A percentile compares a stretch with the other conserved stretches of the same genome.
Evolutionary conservation across 2,888 invertebrate species (phyloP).

Genomic region (Drosophila subsilvestris): DNA sequence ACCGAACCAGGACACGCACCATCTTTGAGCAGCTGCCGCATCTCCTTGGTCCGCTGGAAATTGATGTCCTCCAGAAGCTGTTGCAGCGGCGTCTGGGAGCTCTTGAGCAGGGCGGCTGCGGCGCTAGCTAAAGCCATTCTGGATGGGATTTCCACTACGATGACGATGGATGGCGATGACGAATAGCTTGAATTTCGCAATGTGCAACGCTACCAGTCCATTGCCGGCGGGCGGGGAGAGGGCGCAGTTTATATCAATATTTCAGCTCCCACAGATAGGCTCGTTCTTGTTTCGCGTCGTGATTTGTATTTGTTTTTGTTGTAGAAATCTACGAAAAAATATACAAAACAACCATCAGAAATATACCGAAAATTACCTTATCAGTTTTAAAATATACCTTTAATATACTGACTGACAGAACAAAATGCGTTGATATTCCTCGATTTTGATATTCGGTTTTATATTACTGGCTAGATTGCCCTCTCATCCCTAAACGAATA

Average conservation of each 20-base stretch:
- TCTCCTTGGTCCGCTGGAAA: constrained; percentile 95
- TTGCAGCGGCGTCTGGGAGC: constrained; percentile 88
- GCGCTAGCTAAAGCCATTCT: constrained; percentile 81
- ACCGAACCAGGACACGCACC: constrained; percentile 85
- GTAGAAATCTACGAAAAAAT: no score
- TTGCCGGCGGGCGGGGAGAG: constrained; percentile 6
- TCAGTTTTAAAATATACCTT: no score
- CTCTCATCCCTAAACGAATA: no score
- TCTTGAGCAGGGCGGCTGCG: constrained; percentile 82
- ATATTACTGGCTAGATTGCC: no score
- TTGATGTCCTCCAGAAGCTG: constrained; percentile 95
- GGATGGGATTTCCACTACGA: constrained; percentile 23
- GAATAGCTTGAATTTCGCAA: constrained; percentile 63
- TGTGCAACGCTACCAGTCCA: constrained; percentile 19
- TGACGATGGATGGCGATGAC: constrained; percentile 42
- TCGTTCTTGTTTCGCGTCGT: constrained; percentile 3
- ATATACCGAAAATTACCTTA: no score
- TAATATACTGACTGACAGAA: no score
- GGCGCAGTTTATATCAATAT: constrained; percentile 14
- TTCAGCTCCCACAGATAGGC: constrained; percentile 16
- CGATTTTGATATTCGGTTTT: no score
- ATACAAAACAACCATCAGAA: no score
- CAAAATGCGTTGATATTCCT: no score
- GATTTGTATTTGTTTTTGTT: neutral
- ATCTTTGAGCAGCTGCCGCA: constrained; percentile 94